Evolutionary conservation across 2,888 invertebrate genomes (phyloP).

Genomic region (Pristionchus japonicus): DNA sequence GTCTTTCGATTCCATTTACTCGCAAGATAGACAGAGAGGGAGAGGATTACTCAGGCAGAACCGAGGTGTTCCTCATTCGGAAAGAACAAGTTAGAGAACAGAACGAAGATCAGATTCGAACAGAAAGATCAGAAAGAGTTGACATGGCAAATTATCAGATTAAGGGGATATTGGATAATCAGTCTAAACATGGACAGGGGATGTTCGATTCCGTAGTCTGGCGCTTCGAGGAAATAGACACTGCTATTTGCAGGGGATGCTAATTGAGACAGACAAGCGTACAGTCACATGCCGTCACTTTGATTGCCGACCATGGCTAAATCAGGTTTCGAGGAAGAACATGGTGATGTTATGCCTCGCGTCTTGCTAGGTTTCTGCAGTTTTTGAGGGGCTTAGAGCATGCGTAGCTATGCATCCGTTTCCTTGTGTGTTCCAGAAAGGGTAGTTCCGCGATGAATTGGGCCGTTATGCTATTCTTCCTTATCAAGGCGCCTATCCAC

Average conservation of each 20-base stretch:
- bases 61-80: background rate
- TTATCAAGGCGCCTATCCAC: too few relatives aligned
- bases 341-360: too few relatives aligned
- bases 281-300: background rate
- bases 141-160: background rate
- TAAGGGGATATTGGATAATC: background rate
- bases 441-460: too few relatives aligned
- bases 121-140: background rate
- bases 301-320: background rate
- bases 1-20: too few relatives aligned
- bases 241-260: background rate
- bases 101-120: too few relatives aligned
- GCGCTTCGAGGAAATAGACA: background rate
- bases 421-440: too few relatives aligned
- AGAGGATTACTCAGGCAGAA: background rate
- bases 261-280: background rate
- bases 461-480: too few relatives aligned
- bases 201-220: background rate
- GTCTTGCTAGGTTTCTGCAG: too few relatives aligned
- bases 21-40: too few relatives aligned
- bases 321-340: background rate
- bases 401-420: too few relatives aligned
- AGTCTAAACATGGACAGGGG: background rate
- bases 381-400: too few relatives aligned
- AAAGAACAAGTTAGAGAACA: background rate